Conservation (phyloP, 2,113 vertebrate species). For the Chamaea fasciata region DNA sequence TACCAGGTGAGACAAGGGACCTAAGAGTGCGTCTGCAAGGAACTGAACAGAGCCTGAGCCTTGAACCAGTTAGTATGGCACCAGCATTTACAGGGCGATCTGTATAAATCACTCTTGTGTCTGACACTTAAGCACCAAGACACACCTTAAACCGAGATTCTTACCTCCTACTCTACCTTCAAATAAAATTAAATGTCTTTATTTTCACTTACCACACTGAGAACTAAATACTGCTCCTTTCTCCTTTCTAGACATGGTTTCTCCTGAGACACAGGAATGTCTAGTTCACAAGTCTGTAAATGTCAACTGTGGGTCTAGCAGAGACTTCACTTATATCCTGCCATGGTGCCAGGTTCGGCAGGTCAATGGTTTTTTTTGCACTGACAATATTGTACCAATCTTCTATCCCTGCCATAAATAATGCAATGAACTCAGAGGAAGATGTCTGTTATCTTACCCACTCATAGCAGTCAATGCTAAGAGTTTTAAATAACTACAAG, state of each 20-base stretch:
- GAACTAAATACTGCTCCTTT: background rate
- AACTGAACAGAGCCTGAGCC: background rate
- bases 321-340: background rate
- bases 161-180: background rate
- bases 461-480: background rate
- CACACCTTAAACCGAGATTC: background rate
- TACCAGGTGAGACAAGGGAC: background rate
- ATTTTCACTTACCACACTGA: background rate
- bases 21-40: background rate
- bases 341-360: background rate
- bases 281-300: background rate
- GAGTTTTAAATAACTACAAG: background rate
- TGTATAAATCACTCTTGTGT: background rate
- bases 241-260: background rate
- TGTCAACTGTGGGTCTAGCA: background rate
- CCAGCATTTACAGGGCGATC: background rate
- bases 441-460: background rate
- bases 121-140: background rate
- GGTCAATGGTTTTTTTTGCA: background rate
- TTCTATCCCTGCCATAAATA: background rate
- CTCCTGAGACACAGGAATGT: background rate
- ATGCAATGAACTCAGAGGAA: background rate
- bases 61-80: background rate
- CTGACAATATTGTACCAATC: background rate
- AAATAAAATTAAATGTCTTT: background rate